These are phyloP conservation scores for Sinocyclocheilus grahami DNA, from an alignment of 2,113 vertebrate species.

Conservation along the genomic window DNA sequence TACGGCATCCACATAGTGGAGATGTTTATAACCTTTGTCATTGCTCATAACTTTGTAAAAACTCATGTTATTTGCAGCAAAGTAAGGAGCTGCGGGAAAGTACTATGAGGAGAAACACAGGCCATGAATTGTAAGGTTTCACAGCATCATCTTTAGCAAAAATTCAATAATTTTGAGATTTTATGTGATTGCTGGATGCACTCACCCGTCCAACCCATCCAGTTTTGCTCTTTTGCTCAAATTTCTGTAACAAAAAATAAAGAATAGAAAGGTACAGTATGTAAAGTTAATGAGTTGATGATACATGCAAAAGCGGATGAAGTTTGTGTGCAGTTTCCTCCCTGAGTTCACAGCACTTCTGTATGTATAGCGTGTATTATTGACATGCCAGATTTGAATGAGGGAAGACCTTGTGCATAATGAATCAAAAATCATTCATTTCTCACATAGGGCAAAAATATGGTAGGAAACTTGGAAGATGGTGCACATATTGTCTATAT, in stretches of 20 bases:
- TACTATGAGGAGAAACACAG: constrained; percentile 80
- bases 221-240: constrained; percentile 86
- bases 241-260: constrained; percentile 66
- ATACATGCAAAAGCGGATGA: background rate
- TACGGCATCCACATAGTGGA: constrained; percentile 83
- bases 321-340: background rate
- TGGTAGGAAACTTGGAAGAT: background rate
- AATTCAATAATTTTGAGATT: background rate
- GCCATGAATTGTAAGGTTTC: background rate
- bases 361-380: background rate
- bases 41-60: constrained; percentile 98
- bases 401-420: no score
- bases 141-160: background rate
- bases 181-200: constrained; percentile 50
- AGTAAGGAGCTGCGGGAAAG: constrained; percentile 84
- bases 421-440: no score
- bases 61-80: constrained; percentile 84
- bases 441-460: background rate
- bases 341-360: background rate
- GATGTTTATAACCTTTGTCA: constrained; percentile 90
- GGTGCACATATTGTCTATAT: background rate
- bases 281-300: background rate
- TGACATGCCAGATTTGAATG: no score
- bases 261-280: background rate
- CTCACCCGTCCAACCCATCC: constrained; percentile 96